Evolutionary conservation across 2,113 vertebrate genomes (phyloP).

Genomic region (Neolamprologus longior): DNA sequence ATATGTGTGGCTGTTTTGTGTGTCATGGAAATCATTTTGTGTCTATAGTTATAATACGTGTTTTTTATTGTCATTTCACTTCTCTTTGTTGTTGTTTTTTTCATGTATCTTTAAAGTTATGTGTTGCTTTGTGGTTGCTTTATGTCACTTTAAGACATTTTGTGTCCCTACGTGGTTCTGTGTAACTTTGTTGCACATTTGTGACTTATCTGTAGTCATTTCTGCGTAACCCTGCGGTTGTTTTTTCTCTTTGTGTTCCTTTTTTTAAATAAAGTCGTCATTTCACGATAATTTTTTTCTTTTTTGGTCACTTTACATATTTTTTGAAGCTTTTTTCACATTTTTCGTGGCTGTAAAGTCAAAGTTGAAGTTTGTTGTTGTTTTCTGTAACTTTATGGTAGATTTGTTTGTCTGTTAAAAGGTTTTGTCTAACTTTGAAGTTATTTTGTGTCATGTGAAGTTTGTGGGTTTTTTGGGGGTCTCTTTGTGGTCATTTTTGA

Average conservation of each 20-base stretch:
- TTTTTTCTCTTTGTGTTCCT: background rate
- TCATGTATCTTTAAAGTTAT: background rate
- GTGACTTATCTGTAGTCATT: background rate
- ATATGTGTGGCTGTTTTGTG: background rate
- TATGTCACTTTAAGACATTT: background rate
- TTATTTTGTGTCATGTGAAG: background rate
- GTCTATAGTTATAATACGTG: rapidly evolving
- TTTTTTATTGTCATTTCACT: background rate
- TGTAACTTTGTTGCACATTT: background rate
- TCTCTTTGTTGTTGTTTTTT: background rate
- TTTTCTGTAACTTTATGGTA: background rate
- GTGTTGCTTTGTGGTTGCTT: background rate
- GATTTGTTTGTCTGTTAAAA: background rate
- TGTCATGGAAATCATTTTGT: background rate
- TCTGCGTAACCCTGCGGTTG: rapidly evolving
- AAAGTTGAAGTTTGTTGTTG: background rate
- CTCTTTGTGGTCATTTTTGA: background rate
- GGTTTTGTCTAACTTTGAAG: background rate
- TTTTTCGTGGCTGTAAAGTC: background rate
- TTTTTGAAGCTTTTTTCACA: background rate
- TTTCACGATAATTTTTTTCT: background rate
- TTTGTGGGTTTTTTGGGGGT: background rate
- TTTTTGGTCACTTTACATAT: background rate
- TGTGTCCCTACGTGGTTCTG: background rate
- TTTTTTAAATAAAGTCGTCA: background rate